phyloP scores from a whole-genome alignment of 1,140 invertebrate genomes.

The Dendrolimus punctatus region DNA sequence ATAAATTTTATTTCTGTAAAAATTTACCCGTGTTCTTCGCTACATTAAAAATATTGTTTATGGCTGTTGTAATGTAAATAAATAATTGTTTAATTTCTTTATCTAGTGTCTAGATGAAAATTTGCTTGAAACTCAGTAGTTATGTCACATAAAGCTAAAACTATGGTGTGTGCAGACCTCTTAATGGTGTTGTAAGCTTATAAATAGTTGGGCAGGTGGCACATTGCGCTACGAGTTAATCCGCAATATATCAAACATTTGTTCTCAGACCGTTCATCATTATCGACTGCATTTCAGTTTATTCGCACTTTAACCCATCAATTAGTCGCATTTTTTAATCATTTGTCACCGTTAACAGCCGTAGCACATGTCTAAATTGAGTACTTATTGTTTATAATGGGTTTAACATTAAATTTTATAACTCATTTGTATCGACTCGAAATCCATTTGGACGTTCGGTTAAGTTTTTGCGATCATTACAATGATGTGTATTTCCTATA shows the following conservation, averaged over 20 bases:
- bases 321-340: slow-evolving; percentile 50
- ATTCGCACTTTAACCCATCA: slow-evolving; percentile 45
- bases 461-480: slow-evolving; percentile 10
- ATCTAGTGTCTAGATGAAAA: too few species aligned
- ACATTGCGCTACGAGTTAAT: slow-evolving; percentile 20
- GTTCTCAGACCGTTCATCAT: slow-evolving; percentile 37
- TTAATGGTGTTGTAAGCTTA: too few species aligned
- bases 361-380: slow-evolving; percentile 29
- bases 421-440: slow-evolving; percentile 12
- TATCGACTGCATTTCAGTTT: slow-evolving; percentile 41
- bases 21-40: too few species aligned
- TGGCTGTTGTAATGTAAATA: too few species aligned
- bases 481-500: slow-evolving; percentile 12
- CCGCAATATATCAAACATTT: slow-evolving; percentile 25
- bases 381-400: slow-evolving; percentile 21
- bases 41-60: too few species aligned
- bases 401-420: slow-evolving; percentile 16
- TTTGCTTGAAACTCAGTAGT: too few species aligned
- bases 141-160: too few species aligned
- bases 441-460: slow-evolving; percentile 8
- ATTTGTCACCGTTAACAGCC: slow-evolving; percentile 54
- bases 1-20: too few species aligned
- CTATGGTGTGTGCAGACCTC: too few species aligned
- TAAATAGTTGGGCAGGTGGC: too few species aligned
- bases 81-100: too few species aligned